Conservation (phyloP, 37 sponge, comb jelly and placozoan genomes). For the Crambe crambe region DNA sequence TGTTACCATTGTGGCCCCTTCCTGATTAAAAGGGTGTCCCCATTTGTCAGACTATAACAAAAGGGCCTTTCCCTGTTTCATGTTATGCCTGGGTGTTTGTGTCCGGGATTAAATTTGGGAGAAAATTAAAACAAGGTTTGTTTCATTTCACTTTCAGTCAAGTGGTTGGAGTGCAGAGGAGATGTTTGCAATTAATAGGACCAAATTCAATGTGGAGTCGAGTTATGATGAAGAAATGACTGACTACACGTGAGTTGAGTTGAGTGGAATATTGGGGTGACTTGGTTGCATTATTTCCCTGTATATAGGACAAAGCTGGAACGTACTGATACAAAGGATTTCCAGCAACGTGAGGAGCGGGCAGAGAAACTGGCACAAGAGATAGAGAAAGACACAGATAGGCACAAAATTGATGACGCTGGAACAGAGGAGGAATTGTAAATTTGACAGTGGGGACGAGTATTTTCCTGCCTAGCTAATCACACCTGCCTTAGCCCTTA, state of each 20-base stretch:
- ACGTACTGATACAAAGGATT: conserved; percentile 25
- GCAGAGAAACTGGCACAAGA: conserved; percentile 56
- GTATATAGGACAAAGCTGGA: conserved; percentile 51
- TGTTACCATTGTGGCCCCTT: too few relatives aligned
- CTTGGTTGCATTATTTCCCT: background rate
- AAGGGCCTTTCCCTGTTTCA: too few relatives aligned
- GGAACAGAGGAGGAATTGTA: conserved; percentile 61
- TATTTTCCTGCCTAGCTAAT: background rate
- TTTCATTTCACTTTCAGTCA: too few relatives aligned
- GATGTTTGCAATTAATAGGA: conserved; percentile 57
- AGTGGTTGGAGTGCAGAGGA: conserved; percentile 65
- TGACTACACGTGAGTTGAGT: conserved; percentile 60
- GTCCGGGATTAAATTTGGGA: too few relatives aligned
- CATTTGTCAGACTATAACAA: too few relatives aligned
- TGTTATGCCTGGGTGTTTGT: too few relatives aligned
- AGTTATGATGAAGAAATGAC: conserved; percentile 56
- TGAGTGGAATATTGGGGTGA: background rate
- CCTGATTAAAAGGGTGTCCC: too few relatives aligned
- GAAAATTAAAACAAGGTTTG: too few relatives aligned
- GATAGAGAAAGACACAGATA: conserved; percentile 37
- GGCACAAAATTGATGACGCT: conserved; percentile 15
- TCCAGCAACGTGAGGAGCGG: conserved; percentile 21
- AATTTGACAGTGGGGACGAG: background rate
- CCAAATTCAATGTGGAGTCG: conserved; percentile 60
- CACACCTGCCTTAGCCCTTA: background rate